These are phyloP conservation scores for Boloria euphrosyne DNA, from an alignment of 2,888 invertebrate species.

Conservation along the genomic window DNA sequence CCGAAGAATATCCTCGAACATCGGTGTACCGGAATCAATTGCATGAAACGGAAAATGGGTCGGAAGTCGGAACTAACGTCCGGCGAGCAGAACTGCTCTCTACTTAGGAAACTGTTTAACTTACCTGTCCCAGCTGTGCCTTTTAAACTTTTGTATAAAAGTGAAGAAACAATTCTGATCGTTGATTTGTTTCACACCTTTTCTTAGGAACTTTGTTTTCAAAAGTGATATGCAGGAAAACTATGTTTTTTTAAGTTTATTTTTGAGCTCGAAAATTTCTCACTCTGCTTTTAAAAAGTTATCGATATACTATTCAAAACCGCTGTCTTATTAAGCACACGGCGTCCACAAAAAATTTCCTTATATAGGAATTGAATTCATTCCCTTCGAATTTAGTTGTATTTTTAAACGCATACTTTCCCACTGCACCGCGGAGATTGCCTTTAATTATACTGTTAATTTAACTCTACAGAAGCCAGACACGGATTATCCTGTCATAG, in stretches of 20 bases:
- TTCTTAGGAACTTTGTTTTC: constrained; percentile 1
- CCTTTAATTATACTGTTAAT: no score
- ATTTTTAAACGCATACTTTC: no score
- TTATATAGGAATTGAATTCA: no score
- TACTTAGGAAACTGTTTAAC: constrained; percentile 18
- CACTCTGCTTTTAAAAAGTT: no score
- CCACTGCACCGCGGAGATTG: no score
- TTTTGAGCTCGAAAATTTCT: no score
- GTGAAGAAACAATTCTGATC: constrained; percentile 4
- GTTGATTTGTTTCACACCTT: background rate
- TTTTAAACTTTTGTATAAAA: constrained; percentile 13
- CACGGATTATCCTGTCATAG: no score
- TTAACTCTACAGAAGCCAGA: no score
- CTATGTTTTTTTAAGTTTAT: background rate
- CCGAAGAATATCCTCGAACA: background rate
- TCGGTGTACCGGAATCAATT: constrained; percentile 14
- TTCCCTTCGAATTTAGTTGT: no score
- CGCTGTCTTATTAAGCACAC: no score
- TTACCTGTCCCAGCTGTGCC: constrained; percentile 13
- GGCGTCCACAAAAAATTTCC: no score
- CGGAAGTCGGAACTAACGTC: constrained; percentile 4
- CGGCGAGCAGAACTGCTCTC: constrained; percentile 4
- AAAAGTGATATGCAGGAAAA: background rate
- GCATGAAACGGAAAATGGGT: constrained; percentile 14
- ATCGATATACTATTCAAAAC: no score